Percentiles rank a stretch among this genome's conserved stretches.
Conservation (phyloP, 2,888 invertebrate species). For the Cancer borealis region DNA sequence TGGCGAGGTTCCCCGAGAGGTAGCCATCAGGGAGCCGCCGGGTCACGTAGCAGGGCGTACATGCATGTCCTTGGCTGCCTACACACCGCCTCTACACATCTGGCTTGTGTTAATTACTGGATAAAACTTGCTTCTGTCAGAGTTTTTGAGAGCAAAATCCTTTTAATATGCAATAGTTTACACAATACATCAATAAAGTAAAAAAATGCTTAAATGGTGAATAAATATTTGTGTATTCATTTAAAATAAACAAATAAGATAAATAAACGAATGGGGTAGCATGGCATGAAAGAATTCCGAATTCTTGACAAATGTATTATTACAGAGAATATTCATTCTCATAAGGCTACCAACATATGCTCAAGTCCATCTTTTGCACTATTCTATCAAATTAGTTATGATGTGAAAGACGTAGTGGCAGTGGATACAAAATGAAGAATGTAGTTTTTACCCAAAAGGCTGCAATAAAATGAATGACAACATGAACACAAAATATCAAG, state of each 20-base stretch:
- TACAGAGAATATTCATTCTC: too few species aligned
- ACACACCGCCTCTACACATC: not conserved
- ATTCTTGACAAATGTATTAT: too few species aligned
- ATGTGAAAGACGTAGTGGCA: too few species aligned
- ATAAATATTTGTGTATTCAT: too few species aligned
- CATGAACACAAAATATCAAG: not conserved
- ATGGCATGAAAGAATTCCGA: too few species aligned
- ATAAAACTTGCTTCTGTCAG: not conserved
- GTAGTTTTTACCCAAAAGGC: too few species aligned
- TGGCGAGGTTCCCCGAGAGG: not conserved
- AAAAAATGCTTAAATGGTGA: not conserved
- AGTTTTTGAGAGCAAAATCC: not conserved
- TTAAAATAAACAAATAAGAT: too few species aligned
- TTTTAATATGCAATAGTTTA: not conserved
- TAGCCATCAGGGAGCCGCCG: not conserved
- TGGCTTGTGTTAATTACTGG: not conserved
- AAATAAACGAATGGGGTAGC: too few species aligned
- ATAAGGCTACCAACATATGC: too few species aligned
- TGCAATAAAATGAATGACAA: not conserved
- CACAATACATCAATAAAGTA: not conserved
- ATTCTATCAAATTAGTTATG: too few species aligned
- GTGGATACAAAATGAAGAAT: too few species aligned
- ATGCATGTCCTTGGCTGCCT: not conserved
- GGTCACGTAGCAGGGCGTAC: conserved; percentile 1
- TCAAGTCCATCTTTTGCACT: too few species aligned